Percentiles rank a stretch among this genome's conserved stretches.
Evolutionary conservation across 2,888 invertebrate species (phyloP).

Genomic region (Drosophila bunnanda): DNA sequence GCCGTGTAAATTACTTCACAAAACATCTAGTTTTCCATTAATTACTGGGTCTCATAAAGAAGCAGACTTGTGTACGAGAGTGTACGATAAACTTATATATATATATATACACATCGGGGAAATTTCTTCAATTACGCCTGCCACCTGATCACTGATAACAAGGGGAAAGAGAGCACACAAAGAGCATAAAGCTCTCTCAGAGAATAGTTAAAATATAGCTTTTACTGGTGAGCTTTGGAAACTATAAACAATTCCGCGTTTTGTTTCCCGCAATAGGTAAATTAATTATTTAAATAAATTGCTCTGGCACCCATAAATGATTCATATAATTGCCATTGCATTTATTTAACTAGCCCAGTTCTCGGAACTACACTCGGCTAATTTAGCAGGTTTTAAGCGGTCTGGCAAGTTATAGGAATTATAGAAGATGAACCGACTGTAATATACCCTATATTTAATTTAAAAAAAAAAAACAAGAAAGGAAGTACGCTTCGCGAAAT

Average conservation of each 20-base stretch:
- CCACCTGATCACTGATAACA: slow-evolving; percentile 52
- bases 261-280: slow-evolving; percentile 9
- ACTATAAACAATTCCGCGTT: slow-evolving; percentile 12
- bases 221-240: slow-evolving; percentile 11
- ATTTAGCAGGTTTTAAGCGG: background rate
- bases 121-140: slow-evolving; percentile 20
- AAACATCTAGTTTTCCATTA: slow-evolving; percentile 26
- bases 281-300: slow-evolving; percentile 19
- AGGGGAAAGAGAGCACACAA: slow-evolving; percentile 1
- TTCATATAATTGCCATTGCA: slow-evolving; percentile 33
- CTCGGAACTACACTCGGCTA: background rate
- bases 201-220: slow-evolving; percentile 4
- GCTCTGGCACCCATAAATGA: slow-evolving; percentile 18
- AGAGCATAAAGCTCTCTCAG: slow-evolving; percentile 10
- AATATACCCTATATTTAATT: background rate
- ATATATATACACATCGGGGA: background rate
- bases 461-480: background rate
- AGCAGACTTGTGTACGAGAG: slow-evolving; percentile 1
- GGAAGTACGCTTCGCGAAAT: background rate
- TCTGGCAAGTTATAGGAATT: background rate
- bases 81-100: background rate
- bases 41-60: slow-evolving; percentile 25
- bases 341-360: background rate
- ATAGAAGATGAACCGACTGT: too few species aligned
- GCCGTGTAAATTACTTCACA: slow-evolving; percentile 34